Base-by-base conservation (phyloP, 2,113 vertebrate species). In the Ptyas mucosa region DNA sequence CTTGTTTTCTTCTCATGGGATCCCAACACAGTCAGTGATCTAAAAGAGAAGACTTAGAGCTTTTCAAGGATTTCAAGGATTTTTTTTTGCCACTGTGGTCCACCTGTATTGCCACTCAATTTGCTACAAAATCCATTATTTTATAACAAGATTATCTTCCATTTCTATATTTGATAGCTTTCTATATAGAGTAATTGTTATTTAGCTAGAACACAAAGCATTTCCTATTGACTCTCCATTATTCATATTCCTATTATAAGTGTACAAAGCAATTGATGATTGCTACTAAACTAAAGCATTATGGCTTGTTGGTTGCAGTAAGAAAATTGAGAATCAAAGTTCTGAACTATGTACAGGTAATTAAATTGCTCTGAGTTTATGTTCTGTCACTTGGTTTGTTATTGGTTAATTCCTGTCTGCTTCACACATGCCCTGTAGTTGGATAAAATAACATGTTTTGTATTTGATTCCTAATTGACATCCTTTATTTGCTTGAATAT, bases 1-100 rank as follows among this genome's bases (percentile, higher is more conserved):
- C 93, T 95, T 95, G 18, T 97, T 97, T 34, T 91, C 43, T 53
- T 89, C 21, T 52, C 52, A 46, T 58, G 46, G 34, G 11, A 64
- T 20, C 51, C 12, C 61, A 11, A n/a, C 6, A 11, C 85, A 88
- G 69, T 51, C 58, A 43, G 5, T 58, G 43, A 46, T 61, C 23
- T 58, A 46, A 46, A 91, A 14, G 6, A n/a, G 20, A 55, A 21
- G 8, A 89, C 23, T 23, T 51, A 55, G 61, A 54, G 20, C 29
- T 85, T 49, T 5, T 49, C 46, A 49, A 49, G 46, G 86, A 51
- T 12, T 46, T 90, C 43, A 51, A 52, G 21, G 29, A 23, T 1
- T 58, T 58, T 4, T 61, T 81, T 55, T 81, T 9, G 23, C 64
- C 61, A 2, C 21, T 49, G 6, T 85, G 53, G 11, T 21, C 20